These are phyloP conservation scores for Zaprionus africanus DNA, from an alignment of 1,140 invertebrate genomes.

Conservation along the genomic window DNA sequence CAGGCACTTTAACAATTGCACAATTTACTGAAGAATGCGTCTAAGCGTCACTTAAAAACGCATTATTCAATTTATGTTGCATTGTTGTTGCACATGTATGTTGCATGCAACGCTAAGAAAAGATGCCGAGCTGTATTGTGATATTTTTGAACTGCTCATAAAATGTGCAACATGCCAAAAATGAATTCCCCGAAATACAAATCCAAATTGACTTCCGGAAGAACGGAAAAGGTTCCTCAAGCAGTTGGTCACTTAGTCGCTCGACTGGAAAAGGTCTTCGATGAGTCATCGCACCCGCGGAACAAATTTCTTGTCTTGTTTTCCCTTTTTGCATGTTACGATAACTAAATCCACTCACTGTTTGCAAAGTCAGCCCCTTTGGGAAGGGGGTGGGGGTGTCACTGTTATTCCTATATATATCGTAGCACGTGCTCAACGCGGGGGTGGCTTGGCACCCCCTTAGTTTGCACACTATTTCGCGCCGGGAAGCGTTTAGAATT, in stretches of 20 bases:
- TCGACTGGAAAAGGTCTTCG: conserved; percentile 3
- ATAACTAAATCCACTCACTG: conserved; percentile 31
- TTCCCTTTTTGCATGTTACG: conserved; percentile 28
- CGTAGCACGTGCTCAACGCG: conserved; percentile 9
- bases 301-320: conserved; percentile 1
- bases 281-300: conserved; percentile 36
- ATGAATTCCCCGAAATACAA: neutral
- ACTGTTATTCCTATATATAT: neutral
- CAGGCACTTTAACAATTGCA: conserved; percentile 70
- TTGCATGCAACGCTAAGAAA: conserved; percentile 25
- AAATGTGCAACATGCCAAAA: neutral
- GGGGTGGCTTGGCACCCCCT: conserved; percentile 34
- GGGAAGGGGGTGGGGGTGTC: neutral
- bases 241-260: neutral
- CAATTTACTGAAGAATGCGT: conserved; percentile 81
- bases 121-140: neutral
- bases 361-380: conserved; percentile 26
- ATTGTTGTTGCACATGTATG: neutral
- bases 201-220: neutral
- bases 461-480: conserved; percentile 19
- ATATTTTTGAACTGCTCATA: neutral
- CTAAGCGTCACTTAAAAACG: conserved; percentile 82
- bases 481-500: conserved; percentile 31
- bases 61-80: conserved; percentile 76
- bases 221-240: no score